These are phyloP conservation scores for Ashinkailepas kermadecensis DNA, from an alignment of 2,888 invertebrate genomes.

Conservation along the genomic window DNA sequence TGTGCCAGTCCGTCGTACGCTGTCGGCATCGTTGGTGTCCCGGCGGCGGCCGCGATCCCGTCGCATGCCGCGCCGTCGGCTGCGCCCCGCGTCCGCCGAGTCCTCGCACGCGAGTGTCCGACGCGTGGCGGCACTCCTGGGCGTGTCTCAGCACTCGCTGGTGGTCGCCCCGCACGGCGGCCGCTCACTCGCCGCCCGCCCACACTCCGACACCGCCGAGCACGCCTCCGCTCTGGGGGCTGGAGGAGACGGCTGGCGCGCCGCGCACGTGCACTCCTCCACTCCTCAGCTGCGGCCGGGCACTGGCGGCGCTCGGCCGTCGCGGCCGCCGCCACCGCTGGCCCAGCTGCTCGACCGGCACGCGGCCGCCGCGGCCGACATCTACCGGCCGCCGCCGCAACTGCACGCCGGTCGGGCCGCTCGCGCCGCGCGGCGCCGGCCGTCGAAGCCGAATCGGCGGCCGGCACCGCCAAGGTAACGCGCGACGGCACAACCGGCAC, in stretches of 20 bases:
- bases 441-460: neutral
- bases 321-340: neutral
- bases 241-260: neutral
- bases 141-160: too few species aligned
- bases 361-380: neutral
- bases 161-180: neutral
- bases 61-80: neutral
- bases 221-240: neutral
- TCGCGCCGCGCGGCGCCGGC: neutral
- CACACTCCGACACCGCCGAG: neutral
- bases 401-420: neutral
- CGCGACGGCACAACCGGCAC: neutral
- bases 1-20: neutral
- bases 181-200: neutral
- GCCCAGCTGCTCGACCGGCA: neutral
- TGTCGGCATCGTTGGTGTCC: neutral
- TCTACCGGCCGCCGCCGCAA: neutral
- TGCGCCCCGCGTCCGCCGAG: neutral
- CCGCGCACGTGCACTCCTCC: neutral
- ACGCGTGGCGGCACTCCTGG: neutral
- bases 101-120: neutral
- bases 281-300: neutral
- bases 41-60: neutral
- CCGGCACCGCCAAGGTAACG: neutral
- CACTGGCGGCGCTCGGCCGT: neutral